A percentile compares a stretch with the other conserved stretches of the same genome.
Conservation (phyloP, 2,113 vertebrate species). For the Apeltes quadracus region DNA sequence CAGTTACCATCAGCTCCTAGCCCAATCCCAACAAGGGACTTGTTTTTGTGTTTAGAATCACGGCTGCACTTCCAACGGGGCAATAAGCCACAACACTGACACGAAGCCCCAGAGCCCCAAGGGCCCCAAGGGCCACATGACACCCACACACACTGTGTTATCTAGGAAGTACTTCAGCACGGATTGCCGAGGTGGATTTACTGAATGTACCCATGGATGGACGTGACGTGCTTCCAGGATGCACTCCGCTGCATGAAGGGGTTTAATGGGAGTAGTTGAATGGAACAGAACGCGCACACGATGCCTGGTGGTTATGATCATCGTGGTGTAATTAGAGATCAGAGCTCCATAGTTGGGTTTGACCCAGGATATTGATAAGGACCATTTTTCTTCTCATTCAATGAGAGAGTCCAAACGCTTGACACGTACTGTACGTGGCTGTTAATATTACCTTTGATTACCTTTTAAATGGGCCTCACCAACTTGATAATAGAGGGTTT, state of each 20-base stretch:
- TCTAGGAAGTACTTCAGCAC: neutral
- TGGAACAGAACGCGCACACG: neutral
- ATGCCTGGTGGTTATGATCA: neutral
- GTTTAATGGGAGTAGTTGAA: neutral
- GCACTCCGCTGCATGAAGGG: neutral
- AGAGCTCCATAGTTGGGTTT: neutral
- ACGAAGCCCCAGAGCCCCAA: no score
- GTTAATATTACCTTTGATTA: no score
- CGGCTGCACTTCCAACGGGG: neutral
- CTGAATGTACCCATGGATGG: neutral
- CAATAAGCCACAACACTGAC: no score
- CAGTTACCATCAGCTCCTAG: neutral
- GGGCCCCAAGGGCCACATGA: no score
- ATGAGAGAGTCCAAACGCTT: no score
- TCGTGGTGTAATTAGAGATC: neutral
- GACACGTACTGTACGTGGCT: no score
- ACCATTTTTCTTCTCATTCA: neutral
- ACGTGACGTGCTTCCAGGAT: neutral
- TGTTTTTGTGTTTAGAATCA: no score
- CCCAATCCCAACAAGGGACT: no score
- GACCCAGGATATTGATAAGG: neutral
- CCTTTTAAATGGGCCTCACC: neutral
- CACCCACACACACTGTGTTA: no score
- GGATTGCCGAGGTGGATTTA: neutral
- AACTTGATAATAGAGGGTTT: no score